Percentiles rank a stretch among this genome's conserved stretches.
Evolutionary conservation across 2,113 vertebrate genomes (phyloP).

Genomic region (Xiphias gladius): DNA sequence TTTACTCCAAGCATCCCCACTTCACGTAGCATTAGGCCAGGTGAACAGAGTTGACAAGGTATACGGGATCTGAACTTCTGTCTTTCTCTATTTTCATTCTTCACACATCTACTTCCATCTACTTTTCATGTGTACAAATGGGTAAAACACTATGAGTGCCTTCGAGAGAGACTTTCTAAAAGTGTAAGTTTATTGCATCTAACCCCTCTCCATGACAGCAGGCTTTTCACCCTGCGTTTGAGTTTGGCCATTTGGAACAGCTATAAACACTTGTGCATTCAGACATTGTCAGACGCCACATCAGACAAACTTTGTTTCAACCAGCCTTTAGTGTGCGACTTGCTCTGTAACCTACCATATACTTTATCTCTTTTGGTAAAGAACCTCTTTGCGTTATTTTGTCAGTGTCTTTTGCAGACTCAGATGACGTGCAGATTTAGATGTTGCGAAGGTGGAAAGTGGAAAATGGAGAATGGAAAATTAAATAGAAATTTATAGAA

Average conservation of each 20-base stretch:
- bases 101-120: neutral
- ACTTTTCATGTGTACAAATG: neutral
- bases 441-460: no score
- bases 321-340: neutral
- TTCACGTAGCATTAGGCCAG: neutral
- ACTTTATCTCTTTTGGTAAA: neutral
- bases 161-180: neutral
- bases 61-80: no score
- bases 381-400: neutral
- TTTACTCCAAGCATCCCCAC: neutral
- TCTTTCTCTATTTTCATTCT: neutral
- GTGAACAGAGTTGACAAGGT: neutral
- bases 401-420: slow-evolving; percentile 21
- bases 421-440: slow-evolving; percentile 3
- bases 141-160: neutral
- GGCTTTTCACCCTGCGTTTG: neutral
- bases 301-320: no score
- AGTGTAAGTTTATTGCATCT: neutral
- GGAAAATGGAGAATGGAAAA: neutral
- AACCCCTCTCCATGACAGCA: neutral
- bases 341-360: neutral
- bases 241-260: neutral
- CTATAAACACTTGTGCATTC: neutral
- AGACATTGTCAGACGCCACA: no score
- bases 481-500: neutral